Conservation (phyloP, 2,888 invertebrate genomes). For the Synergus japonicus region DNA sequence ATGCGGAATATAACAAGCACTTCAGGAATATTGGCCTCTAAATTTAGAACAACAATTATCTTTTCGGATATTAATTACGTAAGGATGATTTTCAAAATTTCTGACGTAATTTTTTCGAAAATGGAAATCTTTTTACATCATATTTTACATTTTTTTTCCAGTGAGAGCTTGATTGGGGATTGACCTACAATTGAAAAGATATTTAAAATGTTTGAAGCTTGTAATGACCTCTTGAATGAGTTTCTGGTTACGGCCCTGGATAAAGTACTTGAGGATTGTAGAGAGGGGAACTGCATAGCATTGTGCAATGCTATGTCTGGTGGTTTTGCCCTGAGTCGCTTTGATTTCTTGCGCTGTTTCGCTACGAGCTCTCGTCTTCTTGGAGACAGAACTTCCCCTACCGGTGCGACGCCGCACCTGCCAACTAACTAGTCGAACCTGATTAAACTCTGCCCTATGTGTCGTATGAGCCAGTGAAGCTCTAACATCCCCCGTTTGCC, state of each 20-base stretch:
- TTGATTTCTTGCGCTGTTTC: slow-evolving; percentile 59
- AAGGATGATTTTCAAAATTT: too few species aligned
- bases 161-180: too few species aligned
- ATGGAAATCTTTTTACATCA: too few species aligned
- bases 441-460: slow-evolving; percentile 73
- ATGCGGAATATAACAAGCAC: too few species aligned
- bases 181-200: too few species aligned
- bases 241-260: slow-evolving; percentile 10
- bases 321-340: slow-evolving; percentile 51
- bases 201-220: too few species aligned
- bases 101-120: too few species aligned
- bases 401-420: slow-evolving; percentile 70
- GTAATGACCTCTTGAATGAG: neutral
- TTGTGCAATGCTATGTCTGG: slow-evolving; percentile 48
- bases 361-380: slow-evolving; percentile 55
- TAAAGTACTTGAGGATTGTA: neutral
- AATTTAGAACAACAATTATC: too few species aligned
- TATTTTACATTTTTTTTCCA: too few species aligned
- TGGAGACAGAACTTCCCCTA: slow-evolving; percentile 53
- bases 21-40: too few species aligned
- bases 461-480: slow-evolving; percentile 52
- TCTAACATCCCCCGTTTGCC: neutral
- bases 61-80: too few species aligned
- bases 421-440: slow-evolving; percentile 76
- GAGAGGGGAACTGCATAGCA: slow-evolving; percentile 50